Conservation (phyloP, 2,888 invertebrate species). For the Perithous albicinctus region DNA sequence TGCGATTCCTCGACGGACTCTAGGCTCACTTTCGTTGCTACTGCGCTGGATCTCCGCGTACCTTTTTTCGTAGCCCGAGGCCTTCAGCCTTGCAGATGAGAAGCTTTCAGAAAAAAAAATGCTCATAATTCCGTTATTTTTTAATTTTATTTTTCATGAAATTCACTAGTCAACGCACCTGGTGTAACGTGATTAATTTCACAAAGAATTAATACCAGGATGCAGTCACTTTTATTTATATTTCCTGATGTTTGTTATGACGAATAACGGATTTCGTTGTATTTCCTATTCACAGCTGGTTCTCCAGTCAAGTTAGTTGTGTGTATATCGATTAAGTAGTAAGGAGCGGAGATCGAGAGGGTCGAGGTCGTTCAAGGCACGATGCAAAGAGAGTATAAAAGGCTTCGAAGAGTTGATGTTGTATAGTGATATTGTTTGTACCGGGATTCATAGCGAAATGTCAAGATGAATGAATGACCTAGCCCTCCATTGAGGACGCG, state of each 20-base stretch:
- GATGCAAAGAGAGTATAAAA: conserved; percentile 36
- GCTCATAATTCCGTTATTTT: background rate
- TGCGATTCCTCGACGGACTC: conserved; percentile 7
- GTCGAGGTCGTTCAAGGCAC: conserved; percentile 55
- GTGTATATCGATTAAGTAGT: conserved; percentile 32
- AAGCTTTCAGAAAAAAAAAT: background rate
- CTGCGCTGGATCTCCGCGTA: conserved; percentile 15
- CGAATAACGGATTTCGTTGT: conserved; percentile 21
- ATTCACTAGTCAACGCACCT: background rate
- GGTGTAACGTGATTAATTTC: conserved; percentile 7
- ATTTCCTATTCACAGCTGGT: background rate
- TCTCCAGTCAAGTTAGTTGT: background rate
- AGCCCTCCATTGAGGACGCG: conserved; percentile 76
- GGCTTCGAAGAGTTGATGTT: conserved; percentile 63
- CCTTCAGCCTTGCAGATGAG: background rate
- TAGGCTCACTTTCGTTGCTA: conserved; percentile 21
- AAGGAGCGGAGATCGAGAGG: conserved; percentile 19
- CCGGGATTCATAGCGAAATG: conserved; percentile 71
- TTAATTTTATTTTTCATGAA: conserved; percentile 1
- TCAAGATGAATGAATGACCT: conserved; percentile 76
- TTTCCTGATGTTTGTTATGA: background rate
- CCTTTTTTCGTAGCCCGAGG: conserved; percentile 6
- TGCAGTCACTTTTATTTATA: background rate
- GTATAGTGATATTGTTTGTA: conserved; percentile 37
- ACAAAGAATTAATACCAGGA: background rate